phyloP scores from a whole-genome alignment of 2,888 invertebrate species.

The Schrankia costaestrigalis region DNA sequence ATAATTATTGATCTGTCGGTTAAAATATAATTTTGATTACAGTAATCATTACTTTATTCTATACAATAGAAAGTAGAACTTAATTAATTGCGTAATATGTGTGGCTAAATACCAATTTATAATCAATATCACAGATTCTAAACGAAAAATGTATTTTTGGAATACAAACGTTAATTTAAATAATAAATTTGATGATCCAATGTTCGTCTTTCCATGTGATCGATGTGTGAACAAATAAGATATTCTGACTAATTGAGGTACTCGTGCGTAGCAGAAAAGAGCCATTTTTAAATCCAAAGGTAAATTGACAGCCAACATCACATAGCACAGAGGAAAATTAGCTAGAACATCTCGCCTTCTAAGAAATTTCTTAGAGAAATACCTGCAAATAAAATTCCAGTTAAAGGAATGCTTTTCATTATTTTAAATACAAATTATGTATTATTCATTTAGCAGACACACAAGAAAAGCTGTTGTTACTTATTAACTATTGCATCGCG shows the following conservation, averaged over 20 bases:
- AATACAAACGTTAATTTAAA: conserved; percentile 66
- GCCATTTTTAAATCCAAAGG: conserved; percentile 32
- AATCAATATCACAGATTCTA: neutral
- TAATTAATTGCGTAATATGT: too few relatives aligned
- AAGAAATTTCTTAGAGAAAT: conserved; percentile 59
- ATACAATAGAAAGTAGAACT: too few relatives aligned
- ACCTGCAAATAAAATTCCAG: conserved; percentile 64
- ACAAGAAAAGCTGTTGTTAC: too few relatives aligned
- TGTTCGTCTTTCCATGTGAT: conserved; percentile 60
- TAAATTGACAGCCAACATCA: conserved; percentile 52
- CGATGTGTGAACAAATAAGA: conserved; percentile 68
- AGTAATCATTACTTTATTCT: neutral
- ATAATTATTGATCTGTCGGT: conserved; percentile 63
- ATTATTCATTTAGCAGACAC: too few relatives aligned
- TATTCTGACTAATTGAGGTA: conserved; percentile 66
- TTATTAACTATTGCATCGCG: too few relatives aligned
- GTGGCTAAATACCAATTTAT: too few relatives aligned
- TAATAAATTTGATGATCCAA: conserved; percentile 66
- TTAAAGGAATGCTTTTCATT: too few relatives aligned
- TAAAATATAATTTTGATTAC: neutral
- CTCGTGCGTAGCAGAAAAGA: conserved; percentile 60
- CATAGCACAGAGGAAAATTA: conserved; percentile 61
- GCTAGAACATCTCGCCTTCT: conserved; percentile 67
- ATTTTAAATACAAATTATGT: too few relatives aligned
- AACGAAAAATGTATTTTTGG: neutral